Conservation (phyloP, 2,113 vertebrate genomes). For the Heliornis fulica region DNA sequence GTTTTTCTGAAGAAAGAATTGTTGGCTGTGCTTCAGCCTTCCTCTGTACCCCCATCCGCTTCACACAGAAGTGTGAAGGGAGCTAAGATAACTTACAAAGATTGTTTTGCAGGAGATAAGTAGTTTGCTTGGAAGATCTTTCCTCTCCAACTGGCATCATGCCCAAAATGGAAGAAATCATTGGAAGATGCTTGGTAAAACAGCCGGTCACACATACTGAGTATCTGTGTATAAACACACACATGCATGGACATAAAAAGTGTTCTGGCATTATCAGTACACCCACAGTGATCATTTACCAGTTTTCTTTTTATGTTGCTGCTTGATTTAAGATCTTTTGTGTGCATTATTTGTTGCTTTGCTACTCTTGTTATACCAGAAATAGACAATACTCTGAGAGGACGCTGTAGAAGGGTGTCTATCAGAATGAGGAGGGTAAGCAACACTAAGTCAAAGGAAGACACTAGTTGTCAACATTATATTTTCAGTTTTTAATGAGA, state of each 20-base stretch:
- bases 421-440: neutral
- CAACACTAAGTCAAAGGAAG: neutral
- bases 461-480: neutral
- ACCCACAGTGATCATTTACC: fast-evolving
- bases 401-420: neutral
- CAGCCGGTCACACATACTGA: neutral
- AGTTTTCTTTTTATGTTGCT: neutral
- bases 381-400: neutral
- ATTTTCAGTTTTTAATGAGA: neutral
- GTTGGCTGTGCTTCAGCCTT: neutral
- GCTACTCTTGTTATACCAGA: neutral
- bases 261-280: neutral
- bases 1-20: neutral
- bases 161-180: neutral
- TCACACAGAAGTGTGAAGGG: neutral
- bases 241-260: neutral
- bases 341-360: neutral
- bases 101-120: neutral
- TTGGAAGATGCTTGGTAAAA: neutral
- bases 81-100: neutral
- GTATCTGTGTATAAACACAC: neutral
- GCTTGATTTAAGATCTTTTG: neutral
- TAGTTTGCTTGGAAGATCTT: neutral
- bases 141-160: neutral
- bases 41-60: neutral